phyloP scores from a whole-genome alignment of 2,797 vertebrate genomes.

The Xyrichtys novacula region DNA sequence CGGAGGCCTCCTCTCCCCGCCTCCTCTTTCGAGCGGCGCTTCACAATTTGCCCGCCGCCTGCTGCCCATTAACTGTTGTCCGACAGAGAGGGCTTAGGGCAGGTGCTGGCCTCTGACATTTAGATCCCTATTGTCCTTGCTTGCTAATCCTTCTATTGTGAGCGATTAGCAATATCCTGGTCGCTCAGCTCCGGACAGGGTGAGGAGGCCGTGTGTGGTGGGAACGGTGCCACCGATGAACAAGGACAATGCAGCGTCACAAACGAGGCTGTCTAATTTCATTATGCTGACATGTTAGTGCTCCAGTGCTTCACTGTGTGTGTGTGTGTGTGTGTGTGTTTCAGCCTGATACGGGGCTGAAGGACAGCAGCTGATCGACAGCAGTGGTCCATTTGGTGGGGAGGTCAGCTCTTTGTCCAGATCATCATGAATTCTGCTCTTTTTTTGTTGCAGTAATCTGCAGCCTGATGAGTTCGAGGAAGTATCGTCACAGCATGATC shows the following conservation, averaged over 20 bases:
- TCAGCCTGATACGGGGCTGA: conserved; percentile 20
- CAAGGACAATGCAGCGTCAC: conserved; percentile 81
- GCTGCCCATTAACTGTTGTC: conserved; percentile 51
- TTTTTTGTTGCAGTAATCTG: no score
- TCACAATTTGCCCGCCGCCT: conserved; percentile 36
- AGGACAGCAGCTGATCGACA: conserved; percentile 43
- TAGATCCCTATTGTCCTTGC: conserved; percentile 71
- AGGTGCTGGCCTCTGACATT: conserved; percentile 82
- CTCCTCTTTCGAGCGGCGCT: conserved; percentile 20
- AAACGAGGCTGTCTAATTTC: conserved; percentile 83
- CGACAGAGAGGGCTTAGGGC: conserved; percentile 59
- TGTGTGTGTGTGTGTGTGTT: conserved; percentile 22
- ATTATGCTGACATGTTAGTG: conserved; percentile 78
- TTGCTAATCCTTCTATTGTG: conserved; percentile 83
- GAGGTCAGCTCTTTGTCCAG: conserved; percentile 36
- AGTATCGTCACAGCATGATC: no score
- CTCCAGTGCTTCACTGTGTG: conserved; percentile 48
- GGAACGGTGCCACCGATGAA: conserved; percentile 66
- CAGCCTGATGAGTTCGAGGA: no score
- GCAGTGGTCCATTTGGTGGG: conserved; percentile 37
- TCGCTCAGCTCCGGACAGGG: conserved; percentile 62
- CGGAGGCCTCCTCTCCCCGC: conserved; percentile 1
- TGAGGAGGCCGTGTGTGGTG: conserved; percentile 49
- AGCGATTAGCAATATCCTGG: conserved; percentile 82
- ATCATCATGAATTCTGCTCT: background rate